These are phyloP conservation scores for Brachionus plicatilis DNA, from an alignment of 1,140 invertebrate species.

Conservation along the genomic window DNA sequence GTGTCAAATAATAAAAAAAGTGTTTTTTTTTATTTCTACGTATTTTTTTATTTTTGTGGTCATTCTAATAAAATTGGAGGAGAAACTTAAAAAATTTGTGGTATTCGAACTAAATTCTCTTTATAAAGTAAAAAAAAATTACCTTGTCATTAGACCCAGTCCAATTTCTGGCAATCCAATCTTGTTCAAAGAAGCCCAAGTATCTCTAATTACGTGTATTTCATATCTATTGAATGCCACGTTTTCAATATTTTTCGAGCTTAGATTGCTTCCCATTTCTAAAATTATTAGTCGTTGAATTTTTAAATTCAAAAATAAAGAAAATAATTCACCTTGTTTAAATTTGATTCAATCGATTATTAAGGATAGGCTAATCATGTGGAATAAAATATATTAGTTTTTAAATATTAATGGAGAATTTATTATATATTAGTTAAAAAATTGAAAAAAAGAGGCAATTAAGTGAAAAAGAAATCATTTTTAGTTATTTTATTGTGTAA, in stretches of 20 bases:
- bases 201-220: constrained; percentile 1
- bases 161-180: constrained; percentile 1
- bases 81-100: no score
- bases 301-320: not conserved
- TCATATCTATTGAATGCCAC: constrained; percentile 8
- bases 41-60: no score
- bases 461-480: not conserved
- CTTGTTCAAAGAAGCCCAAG: not conserved
- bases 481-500: not conserved
- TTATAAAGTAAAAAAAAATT: not conserved
- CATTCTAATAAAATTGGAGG: no score
- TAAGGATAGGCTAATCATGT: not conserved
- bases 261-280: constrained; percentile 14
- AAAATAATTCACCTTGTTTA: not conserved
- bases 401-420: not conserved
- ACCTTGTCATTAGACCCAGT: constrained; percentile 27
- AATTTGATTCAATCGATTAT: not conserved
- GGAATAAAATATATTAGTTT: not conserved
- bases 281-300: not conserved
- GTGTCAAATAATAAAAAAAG: no score
- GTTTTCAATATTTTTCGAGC: not conserved
- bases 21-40: no score
- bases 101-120: no score
- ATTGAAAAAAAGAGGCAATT: not conserved
- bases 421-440: not conserved